Base-by-base conservation (phyloP, 2,888 invertebrate genomes). In the Euphydryas editha region DNA sequence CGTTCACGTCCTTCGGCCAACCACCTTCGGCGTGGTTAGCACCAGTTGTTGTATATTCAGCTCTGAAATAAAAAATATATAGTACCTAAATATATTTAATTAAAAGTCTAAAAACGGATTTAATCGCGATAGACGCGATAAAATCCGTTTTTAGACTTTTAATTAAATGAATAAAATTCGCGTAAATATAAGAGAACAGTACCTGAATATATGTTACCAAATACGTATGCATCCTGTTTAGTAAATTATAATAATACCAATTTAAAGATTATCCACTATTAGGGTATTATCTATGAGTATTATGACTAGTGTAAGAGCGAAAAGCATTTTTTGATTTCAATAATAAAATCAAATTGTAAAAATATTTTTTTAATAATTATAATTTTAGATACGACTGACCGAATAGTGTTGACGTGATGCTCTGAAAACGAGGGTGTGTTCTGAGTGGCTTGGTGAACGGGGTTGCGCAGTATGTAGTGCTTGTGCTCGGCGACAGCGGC, bases 1-100 rank as follows among this genome's bases (percentile, higher is more conserved):
- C 83, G 70, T 94, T 93, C 0, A 95, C 92, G 75, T 97, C 97
- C 74, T 94, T 95, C 0, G 97, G 96, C 97, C 97, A 97, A 2
- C 97, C 97, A 42, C 97, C 97, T 80, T 97, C 97, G 8, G 93
- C 93, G 82, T 97, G 97, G 75, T 94, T 94, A 74, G 95, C 92
- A 2, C 96, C 95, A 15, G 88, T 86, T 0, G 74, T 78, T 7
- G 90, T 81, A 76, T 93, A 94, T 68, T 94, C 95, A 20, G 94
- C 94, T 67, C 94, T 94, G 67, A 66, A 36, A 54, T 8, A 36
- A 8, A 8, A 47, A 47, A 47, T 10, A 18, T 8, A 18, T 20
- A 3, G 18, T 44, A 20, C 18, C 18, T 10, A 2, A 47, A 7
- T 18, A 47, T 10, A n/a, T n/a, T n/a, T n/a, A n/a, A n/a, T n/a